Evolutionary conservation across 2,113 vertebrate species (phyloP).

Genomic region (Raja brachyura): DNA sequence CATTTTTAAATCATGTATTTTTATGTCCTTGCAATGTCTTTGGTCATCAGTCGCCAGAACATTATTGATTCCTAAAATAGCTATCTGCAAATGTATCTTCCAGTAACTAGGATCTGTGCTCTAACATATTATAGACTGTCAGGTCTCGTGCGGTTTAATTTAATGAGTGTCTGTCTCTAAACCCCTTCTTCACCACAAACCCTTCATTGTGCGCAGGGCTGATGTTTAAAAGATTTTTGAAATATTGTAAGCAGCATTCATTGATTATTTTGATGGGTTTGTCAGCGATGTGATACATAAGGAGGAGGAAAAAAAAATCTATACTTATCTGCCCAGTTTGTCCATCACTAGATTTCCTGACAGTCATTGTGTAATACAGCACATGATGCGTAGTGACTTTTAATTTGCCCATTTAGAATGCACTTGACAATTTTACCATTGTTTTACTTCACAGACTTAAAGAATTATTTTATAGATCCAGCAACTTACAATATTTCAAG

Average conservation of each 20-base stretch:
- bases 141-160: background rate
- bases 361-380: background rate
- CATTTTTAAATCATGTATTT: background rate
- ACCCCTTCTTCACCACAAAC: background rate
- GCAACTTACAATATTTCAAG: slow-evolving; percentile 97
- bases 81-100: background rate
- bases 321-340: background rate
- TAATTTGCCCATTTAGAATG: background rate
- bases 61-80: background rate
- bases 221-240: background rate
- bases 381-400: background rate
- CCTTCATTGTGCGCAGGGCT: background rate
- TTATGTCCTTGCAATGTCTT: background rate
- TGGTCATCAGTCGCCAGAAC: background rate
- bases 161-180: background rate
- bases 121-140: background rate
- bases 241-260: background rate
- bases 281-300: background rate
- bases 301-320: background rate
- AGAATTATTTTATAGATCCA: slow-evolving; percentile 92
- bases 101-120: background rate
- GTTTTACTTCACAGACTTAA: slow-evolving; percentile 68
- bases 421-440: slow-evolving; percentile 3
- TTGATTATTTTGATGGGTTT: background rate
- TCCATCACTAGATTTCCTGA: background rate